A percentile compares a stretch with the other conserved stretches of the same genome.
phyloP scores from a whole-genome alignment of 2,797 vertebrate species.

The Picus viridis region DNA sequence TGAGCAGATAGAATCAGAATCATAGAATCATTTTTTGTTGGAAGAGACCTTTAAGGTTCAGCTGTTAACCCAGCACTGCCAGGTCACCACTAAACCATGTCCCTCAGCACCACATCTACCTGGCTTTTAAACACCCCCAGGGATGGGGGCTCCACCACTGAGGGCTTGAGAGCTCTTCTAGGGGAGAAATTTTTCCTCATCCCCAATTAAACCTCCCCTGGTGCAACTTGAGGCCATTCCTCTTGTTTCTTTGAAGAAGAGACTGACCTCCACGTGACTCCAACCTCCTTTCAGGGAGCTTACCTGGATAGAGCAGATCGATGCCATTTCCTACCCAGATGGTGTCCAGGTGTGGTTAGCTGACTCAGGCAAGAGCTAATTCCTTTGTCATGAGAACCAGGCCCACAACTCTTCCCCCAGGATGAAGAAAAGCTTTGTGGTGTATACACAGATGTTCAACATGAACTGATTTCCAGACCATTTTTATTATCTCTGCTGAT shows the following conservation, averaged over 20 bases:
- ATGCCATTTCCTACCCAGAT: not conserved
- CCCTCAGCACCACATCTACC: not conserved
- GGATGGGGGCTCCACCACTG: not conserved
- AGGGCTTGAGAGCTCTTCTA: not conserved
- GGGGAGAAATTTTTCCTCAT: not conserved
- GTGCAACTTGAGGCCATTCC: not conserved
- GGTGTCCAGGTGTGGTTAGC: not conserved
- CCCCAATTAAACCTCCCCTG: not conserved
- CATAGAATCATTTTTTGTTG: not conserved
- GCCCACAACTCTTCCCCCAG: not conserved
- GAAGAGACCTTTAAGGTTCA: not conserved
- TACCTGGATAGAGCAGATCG: rapidly evolving
- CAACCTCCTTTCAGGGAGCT: not conserved
- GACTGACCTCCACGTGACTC: not conserved
- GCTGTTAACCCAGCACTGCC: not conserved
- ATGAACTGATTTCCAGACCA: not conserved
- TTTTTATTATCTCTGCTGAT: not conserved
- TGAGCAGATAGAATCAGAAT: not conserved
- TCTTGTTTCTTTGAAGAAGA: not conserved
- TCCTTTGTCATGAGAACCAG: not conserved
- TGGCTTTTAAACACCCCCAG: not conserved
- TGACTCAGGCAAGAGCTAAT: not conserved
- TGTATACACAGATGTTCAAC: not conserved
- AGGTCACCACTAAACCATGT: not conserved
- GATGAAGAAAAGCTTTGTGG: not conserved